Evolutionary conservation across 2,797 vertebrate genomes (phyloP).

Genomic region (Tympanoctomys barrerae): DNA sequence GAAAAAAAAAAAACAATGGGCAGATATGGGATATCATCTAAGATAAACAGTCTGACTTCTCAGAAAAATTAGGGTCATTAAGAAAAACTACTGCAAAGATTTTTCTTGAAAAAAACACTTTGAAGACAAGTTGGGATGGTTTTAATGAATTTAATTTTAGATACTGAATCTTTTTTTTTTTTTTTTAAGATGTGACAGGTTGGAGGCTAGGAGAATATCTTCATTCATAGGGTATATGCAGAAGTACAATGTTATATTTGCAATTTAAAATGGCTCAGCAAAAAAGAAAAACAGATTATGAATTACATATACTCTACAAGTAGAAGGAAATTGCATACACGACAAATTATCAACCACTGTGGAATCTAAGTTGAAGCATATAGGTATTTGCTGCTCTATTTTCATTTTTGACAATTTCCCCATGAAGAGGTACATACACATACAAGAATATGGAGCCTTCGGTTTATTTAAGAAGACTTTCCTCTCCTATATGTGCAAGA

Average conservation of each 20-base stretch:
- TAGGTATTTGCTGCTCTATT: not conserved
- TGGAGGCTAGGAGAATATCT: not conserved
- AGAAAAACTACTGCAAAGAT: not conserved
- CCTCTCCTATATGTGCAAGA: not conserved
- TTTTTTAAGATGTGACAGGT: not conserved
- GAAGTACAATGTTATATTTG: not conserved
- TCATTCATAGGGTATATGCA: not conserved
- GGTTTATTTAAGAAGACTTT: not conserved
- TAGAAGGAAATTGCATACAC: not conserved
- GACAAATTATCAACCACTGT: not conserved
- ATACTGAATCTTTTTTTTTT: not conserved
- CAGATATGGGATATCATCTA: not conserved
- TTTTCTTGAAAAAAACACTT: not conserved
- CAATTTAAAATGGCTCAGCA: not conserved
- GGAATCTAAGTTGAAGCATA: not conserved
- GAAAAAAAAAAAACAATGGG: not conserved
- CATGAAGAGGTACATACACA: not conserved
- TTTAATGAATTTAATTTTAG: slow-evolving; percentile 13
- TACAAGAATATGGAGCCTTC: not conserved
- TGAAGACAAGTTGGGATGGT: not conserved
- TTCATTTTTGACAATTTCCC: slow-evolving; percentile 22
- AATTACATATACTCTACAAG: not conserved
- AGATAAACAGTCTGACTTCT: not conserved
- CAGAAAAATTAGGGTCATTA: not conserved
- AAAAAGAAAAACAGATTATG: not conserved